Evolutionary conservation across 1,140 invertebrate genomes (phyloP).

Genomic region (Drosophila dunni): DNA sequence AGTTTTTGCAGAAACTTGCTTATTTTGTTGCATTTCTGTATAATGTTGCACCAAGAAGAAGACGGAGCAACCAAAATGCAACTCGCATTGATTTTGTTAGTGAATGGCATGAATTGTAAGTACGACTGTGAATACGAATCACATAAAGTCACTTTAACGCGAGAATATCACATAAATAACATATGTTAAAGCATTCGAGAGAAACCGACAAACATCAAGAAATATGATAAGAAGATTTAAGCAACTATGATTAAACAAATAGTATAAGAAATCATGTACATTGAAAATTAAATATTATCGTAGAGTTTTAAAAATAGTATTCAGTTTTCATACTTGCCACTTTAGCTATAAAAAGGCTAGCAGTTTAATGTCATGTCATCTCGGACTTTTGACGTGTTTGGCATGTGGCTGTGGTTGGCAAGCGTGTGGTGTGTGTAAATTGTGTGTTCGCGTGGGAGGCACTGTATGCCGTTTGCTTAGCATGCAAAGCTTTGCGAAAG

Average conservation of each 20-base stretch:
- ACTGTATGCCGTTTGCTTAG: constrained; percentile 61
- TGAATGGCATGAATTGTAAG: constrained; percentile 18
- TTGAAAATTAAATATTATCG: too few relatives aligned
- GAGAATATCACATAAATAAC: too few relatives aligned
- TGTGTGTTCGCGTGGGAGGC: constrained; percentile 19
- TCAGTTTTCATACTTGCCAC: neutral
- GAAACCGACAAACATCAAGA: too few relatives aligned
- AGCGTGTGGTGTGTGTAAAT: constrained; percentile 1
- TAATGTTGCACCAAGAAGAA: constrained; percentile 64
- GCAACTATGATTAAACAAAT: too few relatives aligned
- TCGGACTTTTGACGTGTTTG: constrained; percentile 67
- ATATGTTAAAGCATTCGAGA: too few relatives aligned
- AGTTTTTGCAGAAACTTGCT: constrained; percentile 60
- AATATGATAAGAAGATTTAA: too few relatives aligned
- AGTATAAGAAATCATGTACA: too few relatives aligned
- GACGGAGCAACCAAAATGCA: constrained; percentile 40
- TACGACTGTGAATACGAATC: too few relatives aligned
- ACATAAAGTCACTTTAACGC: too few relatives aligned
- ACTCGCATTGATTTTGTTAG: constrained; percentile 66
- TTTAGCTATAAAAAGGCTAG: constrained; percentile 21
- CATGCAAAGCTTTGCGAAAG: constrained; percentile 77
- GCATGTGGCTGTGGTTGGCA: constrained; percentile 35
- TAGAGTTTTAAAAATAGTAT: too few relatives aligned
- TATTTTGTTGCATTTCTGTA: constrained; percentile 63
- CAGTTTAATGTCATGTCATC: constrained; percentile 29